These are phyloP conservation scores for Spilosoma lubricipeda DNA, from an alignment of 2,888 invertebrate species.

Conservation along the genomic window DNA sequence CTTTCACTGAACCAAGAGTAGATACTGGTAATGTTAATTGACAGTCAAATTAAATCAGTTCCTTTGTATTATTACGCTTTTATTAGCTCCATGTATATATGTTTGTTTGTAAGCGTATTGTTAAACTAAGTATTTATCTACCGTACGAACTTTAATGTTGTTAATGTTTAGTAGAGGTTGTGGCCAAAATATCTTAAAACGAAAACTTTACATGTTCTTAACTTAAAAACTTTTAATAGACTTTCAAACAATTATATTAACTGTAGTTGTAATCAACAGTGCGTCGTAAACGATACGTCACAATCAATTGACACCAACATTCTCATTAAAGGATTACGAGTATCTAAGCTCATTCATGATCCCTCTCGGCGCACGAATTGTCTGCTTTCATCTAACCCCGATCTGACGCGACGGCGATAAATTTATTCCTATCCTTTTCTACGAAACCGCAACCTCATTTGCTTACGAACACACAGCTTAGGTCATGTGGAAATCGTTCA, in stretches of 20 bases:
- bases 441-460: slow-evolving; percentile 67
- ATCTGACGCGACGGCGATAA: slow-evolving; percentile 80
- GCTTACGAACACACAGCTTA: slow-evolving; percentile 44
- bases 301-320: slow-evolving; percentile 65
- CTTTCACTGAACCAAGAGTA: not conserved
- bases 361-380: slow-evolving; percentile 67
- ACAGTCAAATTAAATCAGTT: not conserved
- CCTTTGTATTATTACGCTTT: not conserved
- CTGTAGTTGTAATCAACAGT: slow-evolving; percentile 24
- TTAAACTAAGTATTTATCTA: not conserved
- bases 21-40: not conserved
- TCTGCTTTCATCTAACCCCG: slow-evolving; percentile 73
- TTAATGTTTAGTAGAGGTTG: not conserved
- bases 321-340: slow-evolving; percentile 73
- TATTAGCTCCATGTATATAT: too few species aligned
- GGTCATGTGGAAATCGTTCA: slow-evolving; percentile 21
- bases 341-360: slow-evolving; percentile 79
- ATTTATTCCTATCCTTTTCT: slow-evolving; percentile 84
- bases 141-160: not conserved
- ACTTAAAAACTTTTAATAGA: not conserved
- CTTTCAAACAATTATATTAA: not conserved
- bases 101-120: too few species aligned
- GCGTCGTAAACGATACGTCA: slow-evolving; percentile 49
- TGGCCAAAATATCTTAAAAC: not conserved
- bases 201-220: not conserved